These are phyloP conservation scores for Notarius lentiginosus DNA, from an alignment of 2,113 vertebrate genomes.

Conservation along the genomic window DNA sequence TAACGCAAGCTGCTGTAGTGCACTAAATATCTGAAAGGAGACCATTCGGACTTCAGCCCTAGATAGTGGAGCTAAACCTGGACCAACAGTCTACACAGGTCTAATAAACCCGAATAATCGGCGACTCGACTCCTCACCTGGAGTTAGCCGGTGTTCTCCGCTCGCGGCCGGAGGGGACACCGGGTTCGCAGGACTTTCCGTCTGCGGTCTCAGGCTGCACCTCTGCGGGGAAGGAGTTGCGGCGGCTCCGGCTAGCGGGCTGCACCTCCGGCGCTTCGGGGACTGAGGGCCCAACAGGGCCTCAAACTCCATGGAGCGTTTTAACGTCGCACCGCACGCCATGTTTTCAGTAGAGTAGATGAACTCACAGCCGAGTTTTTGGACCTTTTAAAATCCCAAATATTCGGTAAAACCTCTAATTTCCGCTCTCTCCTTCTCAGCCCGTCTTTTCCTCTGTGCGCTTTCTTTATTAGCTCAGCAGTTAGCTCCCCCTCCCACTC, in stretches of 20 bases:
- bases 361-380: neutral
- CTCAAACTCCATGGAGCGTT: slow-evolving; percentile 89
- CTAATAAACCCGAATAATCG: no score
- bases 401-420: slow-evolving; percentile 6
- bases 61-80: neutral
- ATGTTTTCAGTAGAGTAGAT: slow-evolving; percentile 65
- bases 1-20: neutral
- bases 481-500: slow-evolving; percentile 64
- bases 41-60: neutral
- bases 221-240: slow-evolving; percentile 78
- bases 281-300: slow-evolving; percentile 87
- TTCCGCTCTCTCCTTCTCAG: neutral
- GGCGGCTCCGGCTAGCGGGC: slow-evolving; percentile 79
- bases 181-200: slow-evolving; percentile 73
- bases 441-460: slow-evolving; percentile 43
- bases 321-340: slow-evolving; percentile 88
- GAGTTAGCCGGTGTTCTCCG: slow-evolving; percentile 78
- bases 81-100: neutral
- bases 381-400: slow-evolving; percentile 31
- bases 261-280: slow-evolving; percentile 86
- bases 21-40: neutral
- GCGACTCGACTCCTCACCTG: slow-evolving; percentile 64
- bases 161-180: slow-evolving; percentile 68
- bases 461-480: slow-evolving; percentile 62
- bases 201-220: slow-evolving; percentile 76